A percentile compares a stretch with the other conserved stretches of the same genome.
Evolutionary conservation across 2,113 vertebrate genomes (phyloP).

Genomic region (Andinoacara biseriatus): DNA sequence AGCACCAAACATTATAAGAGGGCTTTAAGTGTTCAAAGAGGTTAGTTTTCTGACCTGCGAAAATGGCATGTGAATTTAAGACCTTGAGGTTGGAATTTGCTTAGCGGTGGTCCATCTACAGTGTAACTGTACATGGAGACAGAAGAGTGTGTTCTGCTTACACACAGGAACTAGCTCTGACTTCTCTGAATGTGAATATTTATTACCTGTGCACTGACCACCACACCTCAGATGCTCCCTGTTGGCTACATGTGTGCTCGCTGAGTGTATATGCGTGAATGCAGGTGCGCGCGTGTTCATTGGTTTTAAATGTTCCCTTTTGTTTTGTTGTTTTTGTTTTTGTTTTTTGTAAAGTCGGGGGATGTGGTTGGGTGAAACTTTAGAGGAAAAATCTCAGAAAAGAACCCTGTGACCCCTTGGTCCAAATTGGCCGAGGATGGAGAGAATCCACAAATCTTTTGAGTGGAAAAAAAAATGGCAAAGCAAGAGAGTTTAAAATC

Average conservation of each 20-base stretch:
- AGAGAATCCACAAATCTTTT: slow-evolving; percentile 48
- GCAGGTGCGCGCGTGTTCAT: slow-evolving; percentile 36
- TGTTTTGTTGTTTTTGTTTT: not conserved
- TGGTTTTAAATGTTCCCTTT: slow-evolving; percentile 67
- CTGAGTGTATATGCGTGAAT: slow-evolving; percentile 23
- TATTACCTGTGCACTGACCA: slow-evolving; percentile 76
- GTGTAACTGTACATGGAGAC: slow-evolving; percentile 14
- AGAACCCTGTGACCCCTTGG: slow-evolving; percentile 71
- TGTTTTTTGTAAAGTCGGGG: slow-evolving; percentile 43
- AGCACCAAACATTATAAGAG: slow-evolving; percentile 50
- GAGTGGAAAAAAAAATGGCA: slow-evolving; percentile 46
- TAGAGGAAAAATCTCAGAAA: slow-evolving; percentile 61
- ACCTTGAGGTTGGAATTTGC: slow-evolving; percentile 12
- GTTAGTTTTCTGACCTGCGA: not conserved
- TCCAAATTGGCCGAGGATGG: slow-evolving; percentile 42
- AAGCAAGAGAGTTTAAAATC: not conserved
- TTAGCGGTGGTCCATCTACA: not conserved
- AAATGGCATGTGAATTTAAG: not conserved
- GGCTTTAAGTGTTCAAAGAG: slow-evolving; percentile 35
- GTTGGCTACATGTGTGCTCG: slow-evolving; percentile 54
- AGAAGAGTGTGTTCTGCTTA: slow-evolving; percentile 9
- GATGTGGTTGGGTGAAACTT: slow-evolving; percentile 72
- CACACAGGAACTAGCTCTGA: slow-evolving; percentile 62
- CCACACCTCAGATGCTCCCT: slow-evolving; percentile 67
- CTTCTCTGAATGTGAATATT: slow-evolving; percentile 78